These are phyloP conservation scores for Clinocottus analis DNA, from an alignment of 2,113 vertebrate species.

Conservation along the genomic window DNA sequence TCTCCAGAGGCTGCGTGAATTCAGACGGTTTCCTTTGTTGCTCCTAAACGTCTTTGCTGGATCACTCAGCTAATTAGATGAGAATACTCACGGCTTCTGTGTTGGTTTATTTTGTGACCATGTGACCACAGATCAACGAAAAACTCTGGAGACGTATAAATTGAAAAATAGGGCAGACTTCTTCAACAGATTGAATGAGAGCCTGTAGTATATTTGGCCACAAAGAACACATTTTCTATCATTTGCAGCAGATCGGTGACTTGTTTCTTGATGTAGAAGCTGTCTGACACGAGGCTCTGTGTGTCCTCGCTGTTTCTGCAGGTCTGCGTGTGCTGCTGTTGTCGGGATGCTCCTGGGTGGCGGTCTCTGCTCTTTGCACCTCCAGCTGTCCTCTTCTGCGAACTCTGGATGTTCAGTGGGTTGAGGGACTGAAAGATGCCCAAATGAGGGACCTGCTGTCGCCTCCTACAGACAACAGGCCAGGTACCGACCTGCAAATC, in stretches of 20 bases:
- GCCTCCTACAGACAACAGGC: conserved; percentile 94
- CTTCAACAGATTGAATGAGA: neutral
- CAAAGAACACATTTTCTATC: neutral
- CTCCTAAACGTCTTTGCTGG: conserved; percentile 9
- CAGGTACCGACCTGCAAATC: conserved; percentile 82
- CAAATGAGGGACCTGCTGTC: conserved; percentile 97
- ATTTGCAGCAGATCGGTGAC: neutral
- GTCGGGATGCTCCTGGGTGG: conserved; percentile 96
- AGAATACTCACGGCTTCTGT: conserved; percentile 18
- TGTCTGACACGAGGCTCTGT: neutral
- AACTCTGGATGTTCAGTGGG: conserved; percentile 95
- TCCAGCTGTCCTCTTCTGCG: conserved; percentile 94
- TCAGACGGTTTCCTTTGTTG: conserved; percentile 30
- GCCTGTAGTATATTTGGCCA: neutral
- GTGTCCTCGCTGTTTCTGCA: conserved; percentile 54
- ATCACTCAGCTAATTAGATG: conserved; percentile 37
- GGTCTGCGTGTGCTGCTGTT: conserved; percentile 92
- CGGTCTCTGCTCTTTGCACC: conserved; percentile 94
- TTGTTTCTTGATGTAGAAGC: neutral
- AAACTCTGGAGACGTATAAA: conserved; percentile 19
- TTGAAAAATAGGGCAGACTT: conserved; percentile 24
- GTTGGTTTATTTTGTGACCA: conserved; percentile 33
- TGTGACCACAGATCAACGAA: conserved; percentile 30
- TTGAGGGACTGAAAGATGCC: conserved; percentile 95
- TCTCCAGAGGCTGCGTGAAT: conserved; percentile 25